These are phyloP conservation scores for Chamaea fasciata DNA, from an alignment of 2,113 vertebrate genomes.

Conservation along the genomic window DNA sequence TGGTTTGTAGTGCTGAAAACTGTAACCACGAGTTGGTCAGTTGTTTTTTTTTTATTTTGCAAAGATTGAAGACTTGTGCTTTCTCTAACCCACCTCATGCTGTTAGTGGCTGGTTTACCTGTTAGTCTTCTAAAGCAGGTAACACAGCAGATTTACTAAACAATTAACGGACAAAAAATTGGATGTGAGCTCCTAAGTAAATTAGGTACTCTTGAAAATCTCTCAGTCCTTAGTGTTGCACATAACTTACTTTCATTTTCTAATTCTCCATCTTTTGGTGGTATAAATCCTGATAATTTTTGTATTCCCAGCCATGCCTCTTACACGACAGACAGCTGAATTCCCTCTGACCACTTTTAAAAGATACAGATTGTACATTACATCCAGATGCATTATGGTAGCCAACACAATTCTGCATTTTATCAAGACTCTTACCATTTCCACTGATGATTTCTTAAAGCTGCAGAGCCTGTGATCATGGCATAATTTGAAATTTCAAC, in stretches of 20 bases:
- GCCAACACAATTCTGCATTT: neutral
- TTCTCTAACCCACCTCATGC: neutral
- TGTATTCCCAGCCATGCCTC: neutral
- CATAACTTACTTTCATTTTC: neutral
- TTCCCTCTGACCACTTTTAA: neutral
- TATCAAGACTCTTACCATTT: neutral
- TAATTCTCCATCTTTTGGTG: neutral
- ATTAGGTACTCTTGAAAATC: neutral
- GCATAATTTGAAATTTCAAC: neutral
- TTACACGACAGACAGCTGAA: neutral
- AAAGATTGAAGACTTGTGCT: neutral
- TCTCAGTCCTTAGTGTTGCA: neutral
- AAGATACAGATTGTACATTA: neutral
- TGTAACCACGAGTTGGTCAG: neutral
- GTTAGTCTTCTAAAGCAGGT: neutral
- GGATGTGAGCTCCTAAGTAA: neutral
- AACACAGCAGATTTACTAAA: neutral
- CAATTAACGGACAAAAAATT: neutral
- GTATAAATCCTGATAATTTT: neutral
- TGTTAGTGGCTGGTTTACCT: neutral
- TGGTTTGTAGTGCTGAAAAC: conserved; percentile 37
- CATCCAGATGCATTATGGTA: neutral
- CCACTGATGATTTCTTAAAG: neutral
- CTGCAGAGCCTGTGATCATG: neutral
- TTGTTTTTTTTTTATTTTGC: neutral